Base-by-base conservation (phyloP, 2,888 invertebrate genomes). In the Lepidonotus clava region DNA sequence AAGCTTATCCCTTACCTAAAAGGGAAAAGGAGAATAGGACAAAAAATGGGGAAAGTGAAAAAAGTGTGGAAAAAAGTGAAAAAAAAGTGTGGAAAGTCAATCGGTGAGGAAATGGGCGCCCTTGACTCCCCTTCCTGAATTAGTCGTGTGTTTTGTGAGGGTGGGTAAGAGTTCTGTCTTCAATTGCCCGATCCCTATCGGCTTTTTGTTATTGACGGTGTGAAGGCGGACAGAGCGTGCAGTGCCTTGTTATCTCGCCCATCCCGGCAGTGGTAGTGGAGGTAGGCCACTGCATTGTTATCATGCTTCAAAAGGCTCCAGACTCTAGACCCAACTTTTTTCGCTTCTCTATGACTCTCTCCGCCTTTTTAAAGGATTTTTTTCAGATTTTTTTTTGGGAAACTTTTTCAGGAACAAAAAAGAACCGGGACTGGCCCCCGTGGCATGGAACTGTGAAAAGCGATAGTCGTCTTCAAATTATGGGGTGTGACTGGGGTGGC, bases 281-380 rank as follows among this genome's bases (percentile, higher is more conserved):
- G n/a, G n/a, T n/a, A n/a, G n/a, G n/a, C n/a, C n/a, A 28, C 11
- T 61, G n/a, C 61, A 61, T 61, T 61, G 61, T 61, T 14, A 28
- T 61, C 61, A 24, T 61, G 61, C 61, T 61, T 61, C 61, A 61
- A 61, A 61, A 61, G 61, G 28, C 28, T 32, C 61, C 61, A 61
- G 61, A 61, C 61, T 61, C 61, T 61, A 61, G 61, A 61, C 61
- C n/a, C 24, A 61, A 61, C 61, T 28, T 61, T 61, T 61, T 61
- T 61, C 61, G 1, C 61, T 32, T 28, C 24, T n/a, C 53, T n/a
- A 18, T 53, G 53, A 53, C 1, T 53, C 53, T 53, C 53, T 53
- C 53, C 18, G 53, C 21, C 21, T 53, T 53, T n/a, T n/a, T 53
- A 11, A 18, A 18, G 21, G 53, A n/a, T 53, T 53, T 53, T 53